Conservation (phyloP, 2,888 invertebrate species). For the Caenorhabditis auriculariae region DNA sequence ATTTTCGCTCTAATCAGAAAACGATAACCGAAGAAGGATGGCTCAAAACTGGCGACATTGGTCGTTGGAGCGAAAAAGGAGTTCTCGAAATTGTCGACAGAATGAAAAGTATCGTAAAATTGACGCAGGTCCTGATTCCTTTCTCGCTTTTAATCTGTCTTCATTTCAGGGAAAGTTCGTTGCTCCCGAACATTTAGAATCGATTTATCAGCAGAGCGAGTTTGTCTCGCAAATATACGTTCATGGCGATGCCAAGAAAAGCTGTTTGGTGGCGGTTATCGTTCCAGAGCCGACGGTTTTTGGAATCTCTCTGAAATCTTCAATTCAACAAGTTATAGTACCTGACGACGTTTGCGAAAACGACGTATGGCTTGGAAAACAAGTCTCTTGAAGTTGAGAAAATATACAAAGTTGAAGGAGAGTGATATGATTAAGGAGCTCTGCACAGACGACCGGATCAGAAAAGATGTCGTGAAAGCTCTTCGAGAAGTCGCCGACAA, state of each 20-base stretch:
- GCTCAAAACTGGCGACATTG: conserved; percentile 54
- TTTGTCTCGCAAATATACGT: conserved; percentile 27
- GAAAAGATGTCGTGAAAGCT: conserved; percentile 8
- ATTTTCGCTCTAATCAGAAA: no score
- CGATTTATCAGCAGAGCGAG: conserved; percentile 16
- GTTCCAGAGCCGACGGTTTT: conserved; percentile 24
- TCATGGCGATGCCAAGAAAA: conserved; percentile 24
- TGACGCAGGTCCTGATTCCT: no score
- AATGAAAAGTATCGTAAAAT: conserved; percentile 49
- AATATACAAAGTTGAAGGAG: no score
- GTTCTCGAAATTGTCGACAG: conserved; percentile 51
- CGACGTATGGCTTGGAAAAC: conserved; percentile 12
- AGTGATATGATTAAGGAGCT: no score
- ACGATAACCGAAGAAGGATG: conserved; percentile 37
- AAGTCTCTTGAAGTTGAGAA: conserved; percentile 13
- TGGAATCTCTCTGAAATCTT: no score
- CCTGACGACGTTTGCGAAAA: conserved; percentile 10
- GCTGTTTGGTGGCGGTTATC: conserved; percentile 20
- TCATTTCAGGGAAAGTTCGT: conserved; percentile 33
- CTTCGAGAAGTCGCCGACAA: conserved; percentile 13
- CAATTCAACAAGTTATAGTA: no score
- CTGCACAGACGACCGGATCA: conserved; percentile 10
- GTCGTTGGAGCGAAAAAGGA: conserved; percentile 47
- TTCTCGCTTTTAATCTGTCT: no score
- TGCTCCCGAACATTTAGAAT: conserved; percentile 23